Evolutionary conservation across 2,113 vertebrate genomes (phyloP).

Genomic region (Triplophysa tibetana): DNA sequence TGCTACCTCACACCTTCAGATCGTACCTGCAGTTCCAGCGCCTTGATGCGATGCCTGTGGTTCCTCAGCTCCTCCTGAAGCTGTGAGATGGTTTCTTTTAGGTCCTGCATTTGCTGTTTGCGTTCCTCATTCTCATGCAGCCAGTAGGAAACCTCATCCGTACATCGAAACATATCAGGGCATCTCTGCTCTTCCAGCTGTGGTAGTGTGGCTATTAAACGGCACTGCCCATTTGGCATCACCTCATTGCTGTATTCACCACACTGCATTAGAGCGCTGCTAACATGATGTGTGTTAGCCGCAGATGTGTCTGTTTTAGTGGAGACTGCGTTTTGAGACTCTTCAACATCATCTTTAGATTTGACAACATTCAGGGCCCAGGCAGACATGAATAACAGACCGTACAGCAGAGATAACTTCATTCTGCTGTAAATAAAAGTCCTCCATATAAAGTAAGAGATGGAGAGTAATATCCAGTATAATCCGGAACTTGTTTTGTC

Average conservation of each 20-base stretch:
- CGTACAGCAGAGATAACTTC: constrained; percentile 16
- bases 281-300: constrained; percentile 51
- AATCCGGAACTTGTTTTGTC: not conserved
- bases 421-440: not conserved
- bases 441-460: not conserved
- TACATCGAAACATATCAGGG: constrained; percentile 85
- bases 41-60: constrained; percentile 80
- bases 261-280: constrained; percentile 67
- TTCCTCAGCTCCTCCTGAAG: constrained; percentile 83
- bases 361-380: not conserved
- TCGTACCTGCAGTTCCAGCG: constrained; percentile 77
- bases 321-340: constrained; percentile 6
- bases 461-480: not conserved
- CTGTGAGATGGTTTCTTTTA: constrained; percentile 79
- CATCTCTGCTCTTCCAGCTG: constrained; percentile 78
- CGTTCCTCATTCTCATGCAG: constrained; percentile 82
- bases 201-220: constrained; percentile 78
- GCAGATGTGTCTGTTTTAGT: constrained; percentile 1
- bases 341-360: not conserved
- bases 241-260: constrained; percentile 83
- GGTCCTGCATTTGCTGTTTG: constrained; percentile 76
- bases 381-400: not conserved
- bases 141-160: constrained; percentile 84
- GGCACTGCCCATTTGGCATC: constrained; percentile 78
- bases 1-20: not conserved